These are phyloP conservation scores for Microvelia longipes DNA, from an alignment of 1,140 invertebrate species.

Conservation along the genomic window DNA sequence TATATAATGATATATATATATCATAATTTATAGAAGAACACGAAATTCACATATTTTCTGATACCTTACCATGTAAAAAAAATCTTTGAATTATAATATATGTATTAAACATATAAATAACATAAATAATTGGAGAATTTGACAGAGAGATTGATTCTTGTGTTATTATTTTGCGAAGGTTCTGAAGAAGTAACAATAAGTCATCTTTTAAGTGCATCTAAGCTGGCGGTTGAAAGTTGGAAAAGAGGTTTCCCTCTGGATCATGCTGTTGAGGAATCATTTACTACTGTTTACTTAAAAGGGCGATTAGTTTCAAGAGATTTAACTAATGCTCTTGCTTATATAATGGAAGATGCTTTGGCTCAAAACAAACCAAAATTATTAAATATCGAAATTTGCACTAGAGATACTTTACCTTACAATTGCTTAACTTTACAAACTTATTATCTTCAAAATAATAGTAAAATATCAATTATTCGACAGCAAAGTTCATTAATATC, in stretches of 20 bases:
- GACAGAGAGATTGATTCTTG: too few species aligned
- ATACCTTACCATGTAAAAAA: too few species aligned
- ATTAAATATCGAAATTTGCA: neutral
- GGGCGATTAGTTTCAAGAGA: constrained; percentile 32
- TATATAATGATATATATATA: too few species aligned
- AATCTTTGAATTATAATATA: too few species aligned
- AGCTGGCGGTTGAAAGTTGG: constrained; percentile 45
- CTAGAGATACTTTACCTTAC: constrained; percentile 8
- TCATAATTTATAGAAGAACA: too few species aligned
- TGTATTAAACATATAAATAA: too few species aligned
- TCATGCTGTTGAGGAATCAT: constrained; percentile 39
- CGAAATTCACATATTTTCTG: too few species aligned
- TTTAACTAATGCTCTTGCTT: constrained; percentile 23
- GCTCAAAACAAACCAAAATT: constrained; percentile 2
- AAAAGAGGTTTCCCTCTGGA: constrained; percentile 37
- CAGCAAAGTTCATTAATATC: constrained; percentile 27
- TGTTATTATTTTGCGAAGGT: too few species aligned
- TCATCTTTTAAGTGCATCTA: constrained; percentile 45
- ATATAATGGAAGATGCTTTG: constrained; percentile 25
- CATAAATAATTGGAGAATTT: too few species aligned
- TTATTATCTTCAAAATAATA: constrained; percentile 26
- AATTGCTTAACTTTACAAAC: constrained; percentile 22
- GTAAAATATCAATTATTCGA: constrained; percentile 24
- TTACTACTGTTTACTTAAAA: constrained; percentile 53
- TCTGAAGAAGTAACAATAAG: constrained; percentile 36